Evolutionary conservation across 2,888 invertebrate genomes (phyloP).

Genomic region (Bellardia bayeri): DNA sequence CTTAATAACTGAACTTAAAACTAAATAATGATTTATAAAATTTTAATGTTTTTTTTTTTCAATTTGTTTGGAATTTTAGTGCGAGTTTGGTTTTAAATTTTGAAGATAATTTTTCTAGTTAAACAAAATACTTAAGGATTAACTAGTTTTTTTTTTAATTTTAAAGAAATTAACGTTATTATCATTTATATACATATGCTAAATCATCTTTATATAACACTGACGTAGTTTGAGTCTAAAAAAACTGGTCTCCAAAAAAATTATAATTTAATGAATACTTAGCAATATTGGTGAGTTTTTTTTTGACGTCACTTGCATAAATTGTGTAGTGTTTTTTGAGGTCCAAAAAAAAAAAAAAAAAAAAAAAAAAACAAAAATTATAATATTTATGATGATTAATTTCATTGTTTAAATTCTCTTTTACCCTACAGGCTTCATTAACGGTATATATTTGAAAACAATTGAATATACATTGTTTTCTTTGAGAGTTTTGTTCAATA

Average conservation of each 20-base stretch:
- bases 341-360: constrained; percentile 21
- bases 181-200: background rate
- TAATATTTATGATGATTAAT: constrained; percentile 21
- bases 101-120: no score
- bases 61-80: no score
- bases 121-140: no score
- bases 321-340: constrained; percentile 28
- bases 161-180: background rate
- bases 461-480: no score
- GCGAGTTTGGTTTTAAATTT: background rate
- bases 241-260: constrained; percentile 46
- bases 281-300: constrained; percentile 7
- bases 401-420: constrained; percentile 7
- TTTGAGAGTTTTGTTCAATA: no score
- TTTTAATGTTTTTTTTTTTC: background rate
- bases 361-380: constrained; percentile 2
- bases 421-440: background rate
- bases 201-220: constrained; percentile 7
- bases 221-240: constrained; percentile 34
- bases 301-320: constrained; percentile 72
- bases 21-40: constrained; percentile 31
- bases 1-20: constrained; percentile 57
- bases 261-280: constrained; percentile 7
- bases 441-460: background rate
- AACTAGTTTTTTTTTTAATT: background rate